phyloP scores from a whole-genome alignment of 2,888 invertebrate species.

The Phasia obesa region DNA sequence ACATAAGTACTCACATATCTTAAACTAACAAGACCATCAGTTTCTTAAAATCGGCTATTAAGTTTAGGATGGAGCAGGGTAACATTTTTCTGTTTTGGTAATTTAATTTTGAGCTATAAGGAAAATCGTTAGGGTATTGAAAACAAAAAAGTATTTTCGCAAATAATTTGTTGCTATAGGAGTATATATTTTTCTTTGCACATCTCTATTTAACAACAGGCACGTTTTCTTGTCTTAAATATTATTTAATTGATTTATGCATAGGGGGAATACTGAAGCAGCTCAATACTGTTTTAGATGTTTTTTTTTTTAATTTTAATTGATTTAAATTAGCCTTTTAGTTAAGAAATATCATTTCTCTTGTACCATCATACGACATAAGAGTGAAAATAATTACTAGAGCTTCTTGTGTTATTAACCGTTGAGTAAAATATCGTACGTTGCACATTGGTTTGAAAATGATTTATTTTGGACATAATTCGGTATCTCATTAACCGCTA shows the following conservation, averaged over 20 bases:
- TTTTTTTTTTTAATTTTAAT: conserved; percentile 4
- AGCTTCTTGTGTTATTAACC: conserved; percentile 48
- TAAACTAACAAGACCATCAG: too few species aligned
- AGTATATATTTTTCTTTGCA: not conserved
- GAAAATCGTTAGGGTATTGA: too few species aligned
- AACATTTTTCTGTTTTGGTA: too few species aligned
- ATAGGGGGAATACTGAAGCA: too few species aligned
- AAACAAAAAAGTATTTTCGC: not conserved
- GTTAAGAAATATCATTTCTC: conserved; percentile 4
- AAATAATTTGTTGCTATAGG: not conserved
- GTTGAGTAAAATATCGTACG: too few species aligned
- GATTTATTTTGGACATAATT: too few species aligned
- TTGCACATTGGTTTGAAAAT: too few species aligned
- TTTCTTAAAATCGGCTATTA: too few species aligned
- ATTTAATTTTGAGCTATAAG: conserved; percentile 1
- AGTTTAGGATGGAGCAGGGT: too few species aligned
- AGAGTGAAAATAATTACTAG: conserved; percentile 39
- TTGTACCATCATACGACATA: conserved; percentile 8
- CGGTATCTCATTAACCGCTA: too few species aligned
- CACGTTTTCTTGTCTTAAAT: not conserved
- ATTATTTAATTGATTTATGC: not conserved
- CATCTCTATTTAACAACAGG: not conserved
- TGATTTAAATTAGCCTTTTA: conserved; percentile 42
- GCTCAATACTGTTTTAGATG: too few species aligned
- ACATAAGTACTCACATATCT: too few species aligned